Evolutionary conservation across 2,797 vertebrate genomes (phyloP).

Genomic region (Hoplostethus mediterraneus): DNA sequence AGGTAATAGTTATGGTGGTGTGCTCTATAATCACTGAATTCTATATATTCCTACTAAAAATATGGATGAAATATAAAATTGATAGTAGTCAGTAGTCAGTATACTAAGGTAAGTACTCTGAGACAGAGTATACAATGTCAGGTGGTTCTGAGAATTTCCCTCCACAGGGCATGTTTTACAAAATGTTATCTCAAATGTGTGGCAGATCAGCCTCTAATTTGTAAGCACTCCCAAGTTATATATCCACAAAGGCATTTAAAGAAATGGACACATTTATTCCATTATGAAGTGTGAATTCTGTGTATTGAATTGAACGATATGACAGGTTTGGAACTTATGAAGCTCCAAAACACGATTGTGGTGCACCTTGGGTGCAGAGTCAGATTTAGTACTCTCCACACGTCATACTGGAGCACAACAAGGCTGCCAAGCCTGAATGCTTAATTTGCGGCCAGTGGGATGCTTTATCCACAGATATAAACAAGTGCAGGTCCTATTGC

Average conservation of each 20-base stretch:
- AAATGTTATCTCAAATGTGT: slow-evolving; percentile 21
- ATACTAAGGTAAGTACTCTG: not conserved
- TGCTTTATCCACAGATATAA: slow-evolving; percentile 82
- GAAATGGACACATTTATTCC: slow-evolving; percentile 30
- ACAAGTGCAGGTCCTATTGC: slow-evolving; percentile 81
- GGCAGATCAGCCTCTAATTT: slow-evolving; percentile 28
- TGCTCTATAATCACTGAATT: not conserved
- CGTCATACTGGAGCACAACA: slow-evolving; percentile 82
- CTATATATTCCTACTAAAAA: not conserved
- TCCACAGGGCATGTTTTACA: slow-evolving; percentile 4
- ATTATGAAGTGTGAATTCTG: slow-evolving; percentile 42
- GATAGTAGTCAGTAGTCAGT: not conserved
- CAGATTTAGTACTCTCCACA: slow-evolving; percentile 79
- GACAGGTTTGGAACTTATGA: slow-evolving; percentile 67
- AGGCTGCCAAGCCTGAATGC: slow-evolving; percentile 81
- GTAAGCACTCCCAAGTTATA: slow-evolving; percentile 20
- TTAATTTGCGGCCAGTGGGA: slow-evolving; percentile 85
- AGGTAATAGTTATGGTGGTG: not conserved
- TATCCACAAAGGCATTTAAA: slow-evolving; percentile 13
- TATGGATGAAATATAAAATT: not conserved
- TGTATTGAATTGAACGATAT: slow-evolving; percentile 58
- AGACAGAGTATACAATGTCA: not conserved
- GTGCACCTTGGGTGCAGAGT: slow-evolving; percentile 66
- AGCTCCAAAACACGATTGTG: slow-evolving; percentile 72
- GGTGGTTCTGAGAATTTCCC: not conserved